Base-by-base conservation (phyloP, 64 coral and sea anemone species). In the Actinia equina region DNA sequence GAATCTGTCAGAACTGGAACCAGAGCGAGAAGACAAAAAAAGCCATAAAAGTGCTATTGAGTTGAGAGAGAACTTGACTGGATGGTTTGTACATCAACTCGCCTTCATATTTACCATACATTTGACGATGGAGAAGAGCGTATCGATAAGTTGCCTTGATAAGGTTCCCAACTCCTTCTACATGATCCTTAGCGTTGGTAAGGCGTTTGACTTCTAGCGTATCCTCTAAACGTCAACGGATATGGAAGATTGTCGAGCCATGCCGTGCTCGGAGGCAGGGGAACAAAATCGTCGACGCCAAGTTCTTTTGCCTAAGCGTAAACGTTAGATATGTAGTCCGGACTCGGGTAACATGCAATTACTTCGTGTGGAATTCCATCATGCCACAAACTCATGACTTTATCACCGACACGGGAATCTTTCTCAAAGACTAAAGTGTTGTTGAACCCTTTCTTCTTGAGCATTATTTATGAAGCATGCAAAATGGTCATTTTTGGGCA, bases 51-150 rank as follows among this genome's bases (percentile, higher is more conserved):
- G 85, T 86, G 4, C 52, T 49, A 43, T 43, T 74, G 69, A 86
- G 85, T 74, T 70, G 20, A n/a, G 26, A n/a, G 11, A 86, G 62
- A n/a, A 71, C 69, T 16, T 86, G 19, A 17, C 61, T 22, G 6
- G 43, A 46, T 22, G 85, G 85, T 74, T 74, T 64, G 13, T 23
- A 37, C 85, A 86, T 86, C 15, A 86, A 49, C 15, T 86, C 85
- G 49, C 85, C 85, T 86, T 86, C 43, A 18, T 86, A 86, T 62
- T 88, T 88, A 54, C 86, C 86, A 88, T 80, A 88, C 86, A 88
- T 37, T 25, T 88, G 3, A 18, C 86, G 86, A 79, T 88, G 86
- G 27, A 88, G 77, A 26, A 19, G 19, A 23, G 63, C 27, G 44
- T 88, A 88, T 5, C 56, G 10, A 15, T 77, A 42, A 13, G 77